phyloP scores from a whole-genome alignment of 2,888 invertebrate genomes.

The Abrostola triplasia region DNA sequence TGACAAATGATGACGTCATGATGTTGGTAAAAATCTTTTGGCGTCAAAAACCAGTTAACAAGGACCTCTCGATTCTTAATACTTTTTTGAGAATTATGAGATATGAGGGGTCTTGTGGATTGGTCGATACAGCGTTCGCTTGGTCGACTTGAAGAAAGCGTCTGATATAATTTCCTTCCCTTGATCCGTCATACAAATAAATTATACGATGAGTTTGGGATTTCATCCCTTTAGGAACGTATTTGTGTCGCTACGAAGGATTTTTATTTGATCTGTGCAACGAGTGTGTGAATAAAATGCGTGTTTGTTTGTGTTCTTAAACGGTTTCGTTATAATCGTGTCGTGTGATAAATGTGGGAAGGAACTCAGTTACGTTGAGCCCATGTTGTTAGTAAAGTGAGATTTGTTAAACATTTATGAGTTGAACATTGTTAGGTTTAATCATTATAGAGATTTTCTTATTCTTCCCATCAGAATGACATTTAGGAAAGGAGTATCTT shows the following conservation, averaged over 20 bases:
- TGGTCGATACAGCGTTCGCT: constrained; percentile 21
- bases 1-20: constrained; percentile 57
- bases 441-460: too few species aligned
- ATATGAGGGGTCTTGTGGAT: constrained; percentile 9
- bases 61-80: constrained; percentile 19
- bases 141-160: constrained; percentile 28
- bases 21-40: constrained; percentile 45
- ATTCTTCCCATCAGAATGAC: too few species aligned
- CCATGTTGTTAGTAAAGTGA: background rate
- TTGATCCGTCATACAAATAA: constrained; percentile 54
- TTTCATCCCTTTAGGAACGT: constrained; percentile 36
- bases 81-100: constrained; percentile 9
- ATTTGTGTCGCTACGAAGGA: constrained; percentile 27
- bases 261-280: constrained; percentile 40
- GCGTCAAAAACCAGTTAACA: constrained; percentile 33
- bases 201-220: constrained; percentile 53
- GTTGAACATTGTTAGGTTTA: too few species aligned
- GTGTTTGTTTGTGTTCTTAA: constrained; percentile 14
- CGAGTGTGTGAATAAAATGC: constrained; percentile 34
- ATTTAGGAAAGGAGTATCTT: too few species aligned
- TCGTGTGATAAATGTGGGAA: constrained; percentile 30
- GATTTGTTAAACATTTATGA: too few species aligned
- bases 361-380: constrained; percentile 26
- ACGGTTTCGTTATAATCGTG: constrained; percentile 33
- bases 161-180: constrained; percentile 53